These are phyloP conservation scores for Andrena minutula DNA, from an alignment of 2,888 invertebrate species.

Conservation along the genomic window DNA sequence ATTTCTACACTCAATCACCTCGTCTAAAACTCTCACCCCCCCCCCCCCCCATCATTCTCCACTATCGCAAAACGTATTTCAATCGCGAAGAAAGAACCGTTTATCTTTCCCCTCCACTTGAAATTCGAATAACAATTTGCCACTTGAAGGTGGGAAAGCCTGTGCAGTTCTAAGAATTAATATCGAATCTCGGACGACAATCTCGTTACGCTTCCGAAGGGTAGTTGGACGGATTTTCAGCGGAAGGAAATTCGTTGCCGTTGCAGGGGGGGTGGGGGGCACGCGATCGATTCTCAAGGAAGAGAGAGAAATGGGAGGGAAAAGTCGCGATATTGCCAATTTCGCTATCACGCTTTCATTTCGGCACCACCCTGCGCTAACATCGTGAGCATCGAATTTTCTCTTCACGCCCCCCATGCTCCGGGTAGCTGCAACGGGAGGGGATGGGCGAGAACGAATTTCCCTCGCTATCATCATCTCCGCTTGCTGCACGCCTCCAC, in stretches of 20 bases:
- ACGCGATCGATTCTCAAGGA: conserved; percentile 57
- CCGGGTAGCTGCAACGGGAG: neutral
- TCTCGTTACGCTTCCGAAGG: conserved; percentile 31
- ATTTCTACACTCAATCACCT: neutral
- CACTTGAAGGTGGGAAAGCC: neutral
- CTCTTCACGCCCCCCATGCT: conserved; percentile 42
- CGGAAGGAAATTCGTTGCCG: conserved; percentile 41
- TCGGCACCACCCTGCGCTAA: conserved; percentile 67
- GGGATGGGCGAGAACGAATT: conserved; percentile 60
- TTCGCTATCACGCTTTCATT: conserved; percentile 81
- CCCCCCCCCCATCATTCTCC: neutral
- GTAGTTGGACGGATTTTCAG: conserved; percentile 16
- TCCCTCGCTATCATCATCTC: conserved; percentile 48
- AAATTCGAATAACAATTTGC: neutral
- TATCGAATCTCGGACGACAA: conserved; percentile 37
- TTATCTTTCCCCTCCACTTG: neutral
- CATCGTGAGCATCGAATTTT: conserved; percentile 68
- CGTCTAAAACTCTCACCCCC: neutral
- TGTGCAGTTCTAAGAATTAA: conserved; percentile 34
- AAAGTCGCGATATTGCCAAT: conserved; percentile 81
- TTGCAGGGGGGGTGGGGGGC: conserved; percentile 14
- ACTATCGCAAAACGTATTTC: neutral
- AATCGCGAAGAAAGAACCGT: neutral
- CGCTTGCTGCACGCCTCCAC: conserved; percentile 35
- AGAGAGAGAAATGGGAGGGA: conserved; percentile 46